phyloP scores from a whole-genome alignment of 2,888 invertebrate genomes.

The Allolobophora icterica region DNA sequence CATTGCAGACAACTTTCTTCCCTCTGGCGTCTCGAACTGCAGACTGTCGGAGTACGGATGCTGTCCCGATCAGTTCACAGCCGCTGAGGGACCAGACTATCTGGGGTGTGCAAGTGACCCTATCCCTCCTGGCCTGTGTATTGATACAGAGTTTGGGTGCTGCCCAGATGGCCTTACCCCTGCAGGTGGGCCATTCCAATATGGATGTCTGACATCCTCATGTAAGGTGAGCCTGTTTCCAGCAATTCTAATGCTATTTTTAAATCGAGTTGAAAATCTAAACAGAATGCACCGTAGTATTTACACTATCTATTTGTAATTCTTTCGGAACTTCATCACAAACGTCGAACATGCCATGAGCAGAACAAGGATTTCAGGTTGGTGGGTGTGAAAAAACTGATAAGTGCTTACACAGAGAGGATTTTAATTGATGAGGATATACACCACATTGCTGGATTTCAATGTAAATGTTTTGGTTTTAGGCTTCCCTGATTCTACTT shows the following conservation, averaged over 20 bases:
- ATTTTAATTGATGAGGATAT: no score
- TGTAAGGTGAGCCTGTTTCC: neutral
- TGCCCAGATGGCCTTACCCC: conserved; percentile 85
- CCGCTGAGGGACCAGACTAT: conserved; percentile 81
- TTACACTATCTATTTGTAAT: neutral
- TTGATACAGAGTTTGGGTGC: conserved; percentile 82
- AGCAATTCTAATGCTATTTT: neutral
- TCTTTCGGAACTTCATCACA: neutral
- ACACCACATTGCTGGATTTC: no score
- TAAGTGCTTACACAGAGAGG: no score
- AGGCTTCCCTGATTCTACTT: no score
- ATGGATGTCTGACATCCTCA: conserved; percentile 78
- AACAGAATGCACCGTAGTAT: neutral
- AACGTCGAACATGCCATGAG: neutral
- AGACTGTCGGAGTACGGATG: conserved; percentile 67
- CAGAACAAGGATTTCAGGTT: no score
- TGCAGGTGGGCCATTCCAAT: conserved; percentile 75
- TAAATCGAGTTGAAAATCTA: neutral
- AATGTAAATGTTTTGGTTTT: no score
- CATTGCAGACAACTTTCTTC: conserved; percentile 8
- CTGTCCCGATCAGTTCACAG: conserved; percentile 74
- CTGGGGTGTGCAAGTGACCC: conserved; percentile 59
- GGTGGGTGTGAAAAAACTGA: no score
- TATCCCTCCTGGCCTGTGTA: conserved; percentile 43
- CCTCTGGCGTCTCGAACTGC: neutral